Percentiles rank a stretch among this genome's conserved stretches.
These are phyloP conservation scores for Falco punctatus DNA, from an alignment of 2,113 vertebrate species.

Conservation along the genomic window DNA sequence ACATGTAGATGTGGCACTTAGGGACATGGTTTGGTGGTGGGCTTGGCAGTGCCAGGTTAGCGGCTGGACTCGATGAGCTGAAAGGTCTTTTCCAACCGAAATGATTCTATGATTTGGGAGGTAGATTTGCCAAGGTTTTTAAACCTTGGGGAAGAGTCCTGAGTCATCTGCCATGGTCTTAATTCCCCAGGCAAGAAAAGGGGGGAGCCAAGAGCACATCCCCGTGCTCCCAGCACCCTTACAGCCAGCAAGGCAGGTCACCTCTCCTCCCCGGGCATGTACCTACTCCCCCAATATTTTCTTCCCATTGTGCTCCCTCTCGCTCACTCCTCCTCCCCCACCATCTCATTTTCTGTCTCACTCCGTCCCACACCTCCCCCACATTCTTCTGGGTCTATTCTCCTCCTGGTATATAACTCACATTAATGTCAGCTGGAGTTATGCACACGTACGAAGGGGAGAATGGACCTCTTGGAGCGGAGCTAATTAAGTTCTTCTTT, in stretches of 20 bases:
- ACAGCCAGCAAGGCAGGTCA: not conserved
- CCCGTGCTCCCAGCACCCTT: not conserved
- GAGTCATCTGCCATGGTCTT: not conserved
- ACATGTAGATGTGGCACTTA: not conserved
- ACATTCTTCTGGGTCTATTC: not conserved
- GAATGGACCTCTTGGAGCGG: not conserved
- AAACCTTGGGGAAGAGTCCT: not conserved
- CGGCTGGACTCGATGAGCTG: not conserved
- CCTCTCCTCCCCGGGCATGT: not conserved
- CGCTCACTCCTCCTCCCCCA: not conserved
- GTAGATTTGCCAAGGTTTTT: not conserved
- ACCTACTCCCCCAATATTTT: not conserved
- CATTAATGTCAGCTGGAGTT: not conserved
- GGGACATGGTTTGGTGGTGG: not conserved
- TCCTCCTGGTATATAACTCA: not conserved
- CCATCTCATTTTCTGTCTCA: not conserved
- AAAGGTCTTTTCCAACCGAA: not conserved
- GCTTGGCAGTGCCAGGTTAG: not conserved
- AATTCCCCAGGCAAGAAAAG: not conserved
- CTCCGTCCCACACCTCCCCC: not conserved
- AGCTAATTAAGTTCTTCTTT: constrained; percentile 10
- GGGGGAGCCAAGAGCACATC: not conserved
- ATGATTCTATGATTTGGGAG: not conserved
- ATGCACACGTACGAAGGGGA: not conserved
- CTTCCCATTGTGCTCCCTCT: not conserved